Evolutionary conservation across 2,797 vertebrate genomes (phyloP).

Genomic region (Salmo trutta): DNA sequence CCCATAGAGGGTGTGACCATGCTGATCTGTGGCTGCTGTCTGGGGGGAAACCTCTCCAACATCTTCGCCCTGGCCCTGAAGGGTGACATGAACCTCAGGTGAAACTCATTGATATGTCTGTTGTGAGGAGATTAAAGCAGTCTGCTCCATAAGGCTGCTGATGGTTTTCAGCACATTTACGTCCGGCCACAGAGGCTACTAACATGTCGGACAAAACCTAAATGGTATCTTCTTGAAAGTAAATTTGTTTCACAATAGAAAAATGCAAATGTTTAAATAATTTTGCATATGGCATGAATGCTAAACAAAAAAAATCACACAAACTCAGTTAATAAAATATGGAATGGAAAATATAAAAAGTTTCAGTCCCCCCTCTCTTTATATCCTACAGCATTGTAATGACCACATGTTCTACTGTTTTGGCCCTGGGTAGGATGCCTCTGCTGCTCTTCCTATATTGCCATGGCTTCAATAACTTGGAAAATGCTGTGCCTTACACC

Average conservation of each 20-base stretch:
- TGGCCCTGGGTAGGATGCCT: constrained; percentile 83
- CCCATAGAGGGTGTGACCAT: constrained; percentile 76
- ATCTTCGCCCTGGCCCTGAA: constrained; percentile 79
- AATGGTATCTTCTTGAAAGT: too few relatives aligned
- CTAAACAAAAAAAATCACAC: too few relatives aligned
- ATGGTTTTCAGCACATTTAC: background rate
- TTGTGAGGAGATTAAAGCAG: constrained; percentile 7
- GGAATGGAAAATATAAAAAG: background rate
- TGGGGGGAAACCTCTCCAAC: constrained; percentile 82
- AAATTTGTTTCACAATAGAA: too few relatives aligned
- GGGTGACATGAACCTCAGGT: constrained; percentile 90
- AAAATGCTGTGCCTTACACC: constrained; percentile 77
- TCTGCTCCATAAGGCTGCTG: background rate
- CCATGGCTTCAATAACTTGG: constrained; percentile 71
- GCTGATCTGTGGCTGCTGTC: constrained; percentile 86
- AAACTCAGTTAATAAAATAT: background rate
- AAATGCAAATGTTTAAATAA: too few relatives aligned
- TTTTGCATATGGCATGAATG: too few relatives aligned
- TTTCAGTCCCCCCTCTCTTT: background rate
- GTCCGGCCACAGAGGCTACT: too few relatives aligned
- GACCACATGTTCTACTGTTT: constrained; percentile 82
- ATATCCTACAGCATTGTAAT: constrained; percentile 78
- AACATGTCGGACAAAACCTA: too few relatives aligned
- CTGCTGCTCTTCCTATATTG: constrained; percentile 81
- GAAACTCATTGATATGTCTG: constrained; percentile 11